Evolutionary conservation across 2,797 vertebrate genomes (phyloP).

Genomic region (Liasis olivaceus): DNA sequence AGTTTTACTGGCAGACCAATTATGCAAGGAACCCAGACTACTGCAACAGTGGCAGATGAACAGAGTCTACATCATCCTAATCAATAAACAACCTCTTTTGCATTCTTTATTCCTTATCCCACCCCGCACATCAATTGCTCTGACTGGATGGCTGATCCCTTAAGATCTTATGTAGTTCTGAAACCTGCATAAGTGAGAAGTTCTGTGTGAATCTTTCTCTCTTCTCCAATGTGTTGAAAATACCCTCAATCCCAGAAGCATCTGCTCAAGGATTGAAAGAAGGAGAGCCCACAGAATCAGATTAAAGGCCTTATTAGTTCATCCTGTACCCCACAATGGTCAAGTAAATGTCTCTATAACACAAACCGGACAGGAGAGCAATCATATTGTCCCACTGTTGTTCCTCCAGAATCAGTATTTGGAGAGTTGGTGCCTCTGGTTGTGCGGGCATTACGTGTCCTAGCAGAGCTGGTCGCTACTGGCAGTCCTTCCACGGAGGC

Average conservation of each 20-base stretch:
- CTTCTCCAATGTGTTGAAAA: neutral
- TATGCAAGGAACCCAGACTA: neutral
- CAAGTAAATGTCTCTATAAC: neutral
- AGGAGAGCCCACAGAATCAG: neutral
- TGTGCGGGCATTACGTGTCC: neutral
- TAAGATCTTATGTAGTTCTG: neutral
- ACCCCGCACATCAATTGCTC: neutral
- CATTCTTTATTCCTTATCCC: neutral
- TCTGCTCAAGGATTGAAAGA: neutral
- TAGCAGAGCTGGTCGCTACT: neutral
- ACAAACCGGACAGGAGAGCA: neutral
- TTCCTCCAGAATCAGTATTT: neutral
- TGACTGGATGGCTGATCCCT: neutral
- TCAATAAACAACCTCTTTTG: neutral
- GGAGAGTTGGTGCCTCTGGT: neutral
- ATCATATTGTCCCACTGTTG: neutral
- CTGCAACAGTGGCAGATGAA: neutral
- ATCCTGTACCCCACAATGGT: neutral
- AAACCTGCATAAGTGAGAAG: neutral
- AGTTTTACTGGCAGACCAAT: neutral
- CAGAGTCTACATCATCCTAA: neutral
- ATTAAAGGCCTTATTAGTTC: neutral
- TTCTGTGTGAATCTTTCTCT: neutral
- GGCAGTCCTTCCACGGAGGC: neutral
- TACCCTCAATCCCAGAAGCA: neutral